Conservation (phyloP, 1,140 invertebrate genomes). For the Magallana ariakensis region DNA sequence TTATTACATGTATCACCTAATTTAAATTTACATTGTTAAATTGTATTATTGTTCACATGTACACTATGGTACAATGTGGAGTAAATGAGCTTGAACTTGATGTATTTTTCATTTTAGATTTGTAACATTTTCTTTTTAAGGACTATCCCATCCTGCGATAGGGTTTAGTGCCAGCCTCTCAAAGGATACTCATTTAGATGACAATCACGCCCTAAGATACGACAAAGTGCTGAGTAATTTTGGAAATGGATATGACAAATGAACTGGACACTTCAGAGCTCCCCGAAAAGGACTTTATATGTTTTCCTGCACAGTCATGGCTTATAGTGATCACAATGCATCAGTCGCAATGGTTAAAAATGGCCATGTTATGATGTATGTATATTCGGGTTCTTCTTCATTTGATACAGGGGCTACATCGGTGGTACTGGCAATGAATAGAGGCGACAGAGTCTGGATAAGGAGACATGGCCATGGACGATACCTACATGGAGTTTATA, state of each 20-base stretch:
- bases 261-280: background rate
- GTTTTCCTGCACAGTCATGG: background rate
- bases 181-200: background rate
- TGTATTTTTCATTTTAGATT: too few species aligned
- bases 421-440: background rate
- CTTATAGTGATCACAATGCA: too few species aligned
- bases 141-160: background rate
- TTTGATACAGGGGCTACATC: background rate
- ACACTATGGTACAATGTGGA: too few species aligned
- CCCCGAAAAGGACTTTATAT: background rate
- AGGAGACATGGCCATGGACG: background rate
- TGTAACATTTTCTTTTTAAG: too few species aligned
- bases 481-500: background rate
- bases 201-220: background rate
- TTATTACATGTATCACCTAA: too few species aligned
- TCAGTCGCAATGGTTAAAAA: constrained; percentile 19
- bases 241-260: background rate
- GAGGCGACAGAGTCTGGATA: background rate
- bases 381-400: background rate
- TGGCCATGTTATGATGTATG: background rate
- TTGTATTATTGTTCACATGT: too few species aligned
- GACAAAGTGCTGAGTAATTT: background rate
- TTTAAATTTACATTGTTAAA: too few species aligned
- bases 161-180: background rate
- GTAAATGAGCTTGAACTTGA: too few species aligned